These are phyloP conservation scores for Galeopterus variegatus DNA, from an alignment of 2,113 vertebrate species.

Conservation along the genomic window DNA sequence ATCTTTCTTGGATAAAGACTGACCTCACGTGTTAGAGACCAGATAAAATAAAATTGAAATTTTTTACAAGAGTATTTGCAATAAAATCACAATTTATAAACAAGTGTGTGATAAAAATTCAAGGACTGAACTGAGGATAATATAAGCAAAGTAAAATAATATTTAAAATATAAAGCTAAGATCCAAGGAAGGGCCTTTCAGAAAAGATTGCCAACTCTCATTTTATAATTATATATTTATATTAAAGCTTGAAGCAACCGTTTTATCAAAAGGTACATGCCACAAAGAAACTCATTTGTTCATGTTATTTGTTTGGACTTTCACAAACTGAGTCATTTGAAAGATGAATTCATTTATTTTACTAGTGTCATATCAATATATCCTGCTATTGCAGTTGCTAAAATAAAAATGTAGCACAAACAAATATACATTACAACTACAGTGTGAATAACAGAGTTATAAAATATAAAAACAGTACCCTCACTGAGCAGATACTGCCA, in stretches of 20 bases:
- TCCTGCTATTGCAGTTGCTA: not conserved
- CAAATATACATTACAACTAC: not conserved
- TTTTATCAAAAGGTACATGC: constrained; percentile 32
- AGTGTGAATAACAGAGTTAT: not conserved
- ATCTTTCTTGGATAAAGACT: constrained; percentile 64
- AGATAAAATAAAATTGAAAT: constrained; percentile 52
- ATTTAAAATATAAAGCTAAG: constrained; percentile 4
- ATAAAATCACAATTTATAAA: constrained; percentile 33
- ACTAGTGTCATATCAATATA: not conserved
- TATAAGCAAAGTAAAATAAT: constrained; percentile 14
- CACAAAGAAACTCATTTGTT: constrained; percentile 47
- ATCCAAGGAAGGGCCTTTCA: constrained; percentile 22
- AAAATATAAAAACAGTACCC: not conserved
- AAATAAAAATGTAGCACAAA: constrained; percentile 58
- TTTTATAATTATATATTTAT: constrained; percentile 49
- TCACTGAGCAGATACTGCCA: not conserved
- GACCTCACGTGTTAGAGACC: constrained; percentile 57
- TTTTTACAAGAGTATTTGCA: not conserved
- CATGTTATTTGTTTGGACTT: constrained; percentile 52
- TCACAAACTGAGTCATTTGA: constrained; percentile 12
- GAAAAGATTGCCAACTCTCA: not conserved
- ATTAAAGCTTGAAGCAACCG: constrained; percentile 17
- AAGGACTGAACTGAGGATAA: not conserved
- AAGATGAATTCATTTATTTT: constrained; percentile 67
- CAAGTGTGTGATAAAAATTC: constrained; percentile 8